Evolutionary conservation across 2,888 invertebrate species (phyloP).

Genomic region (Nephrotoma flavescens): DNA sequence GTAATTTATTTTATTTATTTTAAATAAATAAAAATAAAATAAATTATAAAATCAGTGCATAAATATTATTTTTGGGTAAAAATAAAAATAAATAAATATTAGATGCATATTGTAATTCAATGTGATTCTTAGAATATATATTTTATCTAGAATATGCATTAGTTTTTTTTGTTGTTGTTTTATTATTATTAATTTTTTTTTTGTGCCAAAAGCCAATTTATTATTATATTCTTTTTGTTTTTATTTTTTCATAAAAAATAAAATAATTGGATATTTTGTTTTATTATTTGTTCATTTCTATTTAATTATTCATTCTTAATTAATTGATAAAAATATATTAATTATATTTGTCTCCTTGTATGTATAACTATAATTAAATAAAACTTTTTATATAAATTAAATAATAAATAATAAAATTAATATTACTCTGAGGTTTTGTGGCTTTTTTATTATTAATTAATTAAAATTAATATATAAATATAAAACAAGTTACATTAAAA

Average conservation of each 20-base stretch:
- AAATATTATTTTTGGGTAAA: background rate
- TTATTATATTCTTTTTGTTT: background rate
- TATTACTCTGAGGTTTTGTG: slow-evolving; percentile 1
- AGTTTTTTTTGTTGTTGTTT: background rate
- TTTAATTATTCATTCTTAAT: background rate
- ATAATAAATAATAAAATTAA: background rate
- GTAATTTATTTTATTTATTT: slow-evolving; percentile 1
- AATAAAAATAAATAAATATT: slow-evolving; percentile 6
- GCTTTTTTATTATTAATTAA: background rate
- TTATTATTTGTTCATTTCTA: background rate
- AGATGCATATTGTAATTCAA: slow-evolving; percentile 7
- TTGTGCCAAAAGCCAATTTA: slow-evolving; percentile 1
- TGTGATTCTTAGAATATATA: slow-evolving; percentile 4
- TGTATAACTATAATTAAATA: background rate
- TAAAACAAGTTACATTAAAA: background rate
- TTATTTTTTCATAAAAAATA: background rate
- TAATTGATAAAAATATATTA: background rate
- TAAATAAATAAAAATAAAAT: slow-evolving; percentile 11
- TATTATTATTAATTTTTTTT: background rate
- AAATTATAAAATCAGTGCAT: slow-evolving; percentile 8
- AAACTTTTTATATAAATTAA: background rate
- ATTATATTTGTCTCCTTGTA: background rate
- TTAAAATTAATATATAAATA: background rate
- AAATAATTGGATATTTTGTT: background rate
- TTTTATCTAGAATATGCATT: slow-evolving; percentile 4